phyloP scores from a whole-genome alignment of 1,140 invertebrate genomes.

The Cherax destructor region DNA sequence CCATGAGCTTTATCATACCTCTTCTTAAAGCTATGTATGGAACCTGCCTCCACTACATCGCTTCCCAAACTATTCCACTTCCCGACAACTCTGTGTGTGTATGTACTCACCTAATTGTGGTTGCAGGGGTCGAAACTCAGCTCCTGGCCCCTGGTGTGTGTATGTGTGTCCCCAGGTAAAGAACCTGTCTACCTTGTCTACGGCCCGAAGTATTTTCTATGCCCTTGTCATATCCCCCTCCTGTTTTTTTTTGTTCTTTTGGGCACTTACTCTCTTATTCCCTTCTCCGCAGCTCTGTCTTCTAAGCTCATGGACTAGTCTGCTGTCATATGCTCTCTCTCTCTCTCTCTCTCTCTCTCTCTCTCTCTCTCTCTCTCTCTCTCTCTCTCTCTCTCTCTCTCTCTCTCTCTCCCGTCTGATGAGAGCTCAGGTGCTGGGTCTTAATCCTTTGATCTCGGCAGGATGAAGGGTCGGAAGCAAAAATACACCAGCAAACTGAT shows the following conservation, averaged over 20 bases:
- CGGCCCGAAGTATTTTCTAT: too few species aligned
- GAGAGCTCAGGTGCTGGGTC: not conserved
- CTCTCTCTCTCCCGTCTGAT: not conserved
- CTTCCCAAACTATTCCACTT: too few species aligned
- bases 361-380: conserved; percentile 1
- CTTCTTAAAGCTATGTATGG: too few species aligned
- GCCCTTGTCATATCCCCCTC: not conserved
- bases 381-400: conserved; percentile 13
- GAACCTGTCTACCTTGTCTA: not conserved
- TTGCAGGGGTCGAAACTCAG: too few species aligned
- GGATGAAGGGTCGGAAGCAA: too few species aligned
- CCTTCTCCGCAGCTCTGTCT: not conserved
- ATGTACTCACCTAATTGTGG: too few species aligned
- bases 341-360: not conserved
- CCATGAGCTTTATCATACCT: too few species aligned
- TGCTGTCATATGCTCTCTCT: not conserved
- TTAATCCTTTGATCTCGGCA: too few species aligned
- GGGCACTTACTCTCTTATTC: not conserved
- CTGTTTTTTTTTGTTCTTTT: not conserved
- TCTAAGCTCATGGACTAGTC: not conserved
- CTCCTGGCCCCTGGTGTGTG: too few species aligned
- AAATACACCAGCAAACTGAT: too few species aligned
- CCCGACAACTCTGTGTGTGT: too few species aligned
- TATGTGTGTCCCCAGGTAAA: not conserved
- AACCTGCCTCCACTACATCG: too few species aligned